Evolutionary conservation across 2,113 vertebrate genomes (phyloP).

Genomic region (Phalacrocorax pelagicus): DNA sequence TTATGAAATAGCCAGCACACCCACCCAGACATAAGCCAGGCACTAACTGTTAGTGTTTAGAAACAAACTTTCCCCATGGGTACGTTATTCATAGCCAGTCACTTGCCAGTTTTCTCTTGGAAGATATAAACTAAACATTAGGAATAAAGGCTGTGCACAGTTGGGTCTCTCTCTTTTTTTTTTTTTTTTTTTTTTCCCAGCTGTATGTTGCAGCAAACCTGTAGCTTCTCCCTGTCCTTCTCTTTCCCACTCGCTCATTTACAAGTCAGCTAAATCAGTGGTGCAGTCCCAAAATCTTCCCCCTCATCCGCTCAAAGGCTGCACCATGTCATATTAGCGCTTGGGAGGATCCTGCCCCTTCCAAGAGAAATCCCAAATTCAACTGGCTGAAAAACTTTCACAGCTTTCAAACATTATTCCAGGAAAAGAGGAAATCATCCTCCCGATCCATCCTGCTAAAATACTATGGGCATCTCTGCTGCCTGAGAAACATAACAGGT

Average conservation of each 20-base stretch:
- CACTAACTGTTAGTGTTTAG: constrained; percentile 41
- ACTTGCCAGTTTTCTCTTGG: constrained; percentile 53
- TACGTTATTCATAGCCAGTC: constrained; percentile 51
- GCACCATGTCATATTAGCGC: background rate
- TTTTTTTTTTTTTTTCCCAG: background rate
- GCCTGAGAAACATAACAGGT: constrained; percentile 47
- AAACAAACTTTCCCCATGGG: constrained; percentile 60
- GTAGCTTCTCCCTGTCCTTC: background rate
- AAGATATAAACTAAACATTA: constrained; percentile 39
- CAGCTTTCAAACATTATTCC: constrained; percentile 10
- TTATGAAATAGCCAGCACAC: constrained; percentile 50
- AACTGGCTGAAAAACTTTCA: background rate
- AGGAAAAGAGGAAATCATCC: constrained; percentile 34
- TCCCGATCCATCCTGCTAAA: background rate
- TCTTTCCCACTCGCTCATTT: background rate
- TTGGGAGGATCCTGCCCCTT: background rate
- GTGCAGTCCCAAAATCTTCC: background rate
- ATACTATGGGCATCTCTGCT: constrained; percentile 17
- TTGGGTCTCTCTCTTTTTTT: background rate
- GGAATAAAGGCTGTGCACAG: background rate
- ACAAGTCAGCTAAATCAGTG: background rate
- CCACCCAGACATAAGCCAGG: constrained; percentile 55
- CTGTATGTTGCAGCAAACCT: background rate
- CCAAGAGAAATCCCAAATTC: background rate
- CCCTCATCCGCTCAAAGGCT: background rate